Evolutionary conservation across 2,797 vertebrate genomes (phyloP).

Genomic region (Melanotaenia pygmaea): DNA sequence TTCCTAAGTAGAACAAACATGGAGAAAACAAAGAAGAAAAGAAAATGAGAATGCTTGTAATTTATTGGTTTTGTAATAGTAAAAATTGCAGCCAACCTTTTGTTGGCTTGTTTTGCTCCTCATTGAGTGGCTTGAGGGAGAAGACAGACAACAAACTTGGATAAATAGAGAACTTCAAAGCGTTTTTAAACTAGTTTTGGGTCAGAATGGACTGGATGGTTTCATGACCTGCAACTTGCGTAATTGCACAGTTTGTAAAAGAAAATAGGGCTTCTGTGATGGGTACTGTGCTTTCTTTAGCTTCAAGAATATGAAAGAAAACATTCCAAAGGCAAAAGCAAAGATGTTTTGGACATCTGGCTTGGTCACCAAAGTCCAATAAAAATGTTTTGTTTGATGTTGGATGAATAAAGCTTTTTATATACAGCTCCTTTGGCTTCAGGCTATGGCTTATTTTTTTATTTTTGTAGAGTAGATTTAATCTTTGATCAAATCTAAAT

Average conservation of each 20-base stretch:
- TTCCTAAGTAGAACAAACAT: constrained; percentile 25
- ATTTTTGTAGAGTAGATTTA: constrained; percentile 45
- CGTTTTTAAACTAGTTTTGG: constrained; percentile 10
- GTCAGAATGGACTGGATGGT: constrained; percentile 22
- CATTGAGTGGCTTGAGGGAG: constrained; percentile 36
- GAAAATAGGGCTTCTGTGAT: constrained; percentile 25
- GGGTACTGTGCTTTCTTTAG: constrained; percentile 38
- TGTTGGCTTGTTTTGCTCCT: constrained; percentile 61
- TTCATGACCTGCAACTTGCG: constrained; percentile 39
- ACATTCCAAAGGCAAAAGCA: constrained; percentile 25
- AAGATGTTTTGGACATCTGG: constrained; percentile 28
- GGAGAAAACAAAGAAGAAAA: constrained; percentile 15
- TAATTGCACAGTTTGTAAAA: constrained; percentile 45
- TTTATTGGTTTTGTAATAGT: constrained; percentile 40
- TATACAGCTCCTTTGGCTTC: constrained; percentile 22
- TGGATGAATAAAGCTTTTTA: constrained; percentile 25
- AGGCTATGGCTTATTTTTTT: constrained; percentile 11
- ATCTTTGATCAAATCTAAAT: constrained; percentile 55
- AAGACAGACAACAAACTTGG: constrained; percentile 37
- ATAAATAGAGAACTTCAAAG: constrained; percentile 56
- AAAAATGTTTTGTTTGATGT: constrained; percentile 28
- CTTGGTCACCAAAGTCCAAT: constrained; percentile 41
- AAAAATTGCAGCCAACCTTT: constrained; percentile 24
- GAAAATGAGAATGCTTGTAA: not conserved
- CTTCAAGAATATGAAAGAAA: constrained; percentile 37